Conservation (phyloP, 2,113 vertebrate genomes). For the Vidua macroura region DNA sequence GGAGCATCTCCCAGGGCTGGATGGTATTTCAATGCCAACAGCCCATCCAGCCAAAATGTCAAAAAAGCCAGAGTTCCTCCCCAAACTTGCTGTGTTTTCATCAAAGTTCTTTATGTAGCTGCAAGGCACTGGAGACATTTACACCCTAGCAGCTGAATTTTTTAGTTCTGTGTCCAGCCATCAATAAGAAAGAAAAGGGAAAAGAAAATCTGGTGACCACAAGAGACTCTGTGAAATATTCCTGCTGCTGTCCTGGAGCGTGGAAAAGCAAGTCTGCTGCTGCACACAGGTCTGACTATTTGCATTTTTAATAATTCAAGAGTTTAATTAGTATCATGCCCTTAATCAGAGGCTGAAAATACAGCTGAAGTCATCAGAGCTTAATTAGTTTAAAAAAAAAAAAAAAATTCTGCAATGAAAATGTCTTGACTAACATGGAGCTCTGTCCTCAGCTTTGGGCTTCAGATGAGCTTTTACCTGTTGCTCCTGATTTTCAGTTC, state of each 20-base stretch:
- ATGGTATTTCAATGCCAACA: conserved; percentile 14
- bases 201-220: neutral
- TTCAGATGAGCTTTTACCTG: neutral
- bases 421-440: neutral
- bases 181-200: neutral
- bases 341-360: conserved; percentile 73
- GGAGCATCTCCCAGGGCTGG: neutral
- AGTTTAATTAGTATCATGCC: conserved; percentile 74
- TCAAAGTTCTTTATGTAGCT: conserved; percentile 3
- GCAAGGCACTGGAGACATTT: neutral
- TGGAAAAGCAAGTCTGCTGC: conserved; percentile 18
- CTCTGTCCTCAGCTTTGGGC: neutral
- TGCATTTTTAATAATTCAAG: conserved; percentile 75
- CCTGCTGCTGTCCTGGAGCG: neutral
- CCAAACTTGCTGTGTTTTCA: conserved; percentile 3
- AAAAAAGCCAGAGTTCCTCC: neutral
- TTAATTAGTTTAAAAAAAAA: conserved; percentile 68
- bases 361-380: conserved; percentile 74
- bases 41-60: conserved; percentile 2
- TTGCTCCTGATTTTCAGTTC: neutral
- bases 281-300: conserved; percentile 60
- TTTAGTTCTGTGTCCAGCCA: neutral
- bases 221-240: neutral
- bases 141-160: neutral
- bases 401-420: conserved; percentile 19